Conservation (phyloP, 2,888 invertebrate species). For the Chironomus riparius region DNA sequence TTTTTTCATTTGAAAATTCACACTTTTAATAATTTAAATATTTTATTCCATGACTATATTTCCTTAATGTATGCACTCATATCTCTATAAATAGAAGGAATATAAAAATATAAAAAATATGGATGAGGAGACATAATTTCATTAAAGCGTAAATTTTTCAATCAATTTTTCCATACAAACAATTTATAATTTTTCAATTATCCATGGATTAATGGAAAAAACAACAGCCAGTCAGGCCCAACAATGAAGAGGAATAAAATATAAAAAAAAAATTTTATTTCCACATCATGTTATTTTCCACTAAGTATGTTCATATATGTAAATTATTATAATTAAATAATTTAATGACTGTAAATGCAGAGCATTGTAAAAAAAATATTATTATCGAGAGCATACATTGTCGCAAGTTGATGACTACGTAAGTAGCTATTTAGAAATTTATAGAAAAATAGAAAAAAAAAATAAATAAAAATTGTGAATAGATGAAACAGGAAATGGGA, state of each 20-base stretch:
- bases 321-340: not conserved
- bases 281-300: not conserved
- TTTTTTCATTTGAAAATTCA: too few species aligned
- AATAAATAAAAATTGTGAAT: not conserved
- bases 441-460: not conserved
- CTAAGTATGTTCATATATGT: not conserved
- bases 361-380: not conserved
- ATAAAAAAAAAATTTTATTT: not conserved
- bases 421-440: not conserved
- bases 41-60: not conserved
- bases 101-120: not conserved
- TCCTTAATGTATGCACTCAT: not conserved
- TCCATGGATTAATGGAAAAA: constrained; percentile 13
- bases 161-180: not conserved
- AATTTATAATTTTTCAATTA: constrained; percentile 13
- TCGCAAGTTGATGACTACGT: not conserved
- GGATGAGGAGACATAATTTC: not conserved
- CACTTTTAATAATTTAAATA: not conserved
- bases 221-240: not conserved
- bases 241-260: not conserved
- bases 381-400: not conserved
- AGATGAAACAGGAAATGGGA: not conserved
- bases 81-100: not conserved
- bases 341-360: not conserved
- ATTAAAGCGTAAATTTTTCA: constrained; percentile 19